These are phyloP conservation scores for Hemiscyllium ocellatum DNA, from an alignment of 2,113 vertebrate species.

Conservation along the genomic window DNA sequence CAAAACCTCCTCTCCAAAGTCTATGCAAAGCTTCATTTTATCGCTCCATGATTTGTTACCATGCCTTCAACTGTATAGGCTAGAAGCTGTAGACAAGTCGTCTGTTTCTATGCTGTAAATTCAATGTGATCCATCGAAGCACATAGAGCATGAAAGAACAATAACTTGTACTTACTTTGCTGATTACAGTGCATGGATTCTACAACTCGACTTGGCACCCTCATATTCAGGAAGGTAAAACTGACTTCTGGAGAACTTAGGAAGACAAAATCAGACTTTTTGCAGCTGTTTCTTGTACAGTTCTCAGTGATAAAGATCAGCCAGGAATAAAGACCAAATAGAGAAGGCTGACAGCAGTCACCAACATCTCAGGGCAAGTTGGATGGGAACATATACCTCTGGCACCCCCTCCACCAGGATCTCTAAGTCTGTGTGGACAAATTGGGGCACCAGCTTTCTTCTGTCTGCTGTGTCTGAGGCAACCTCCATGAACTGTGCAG, in stretches of 20 bases:
- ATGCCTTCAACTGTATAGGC: background rate
- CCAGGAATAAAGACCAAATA: background rate
- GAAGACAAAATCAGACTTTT: background rate
- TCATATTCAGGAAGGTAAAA: background rate
- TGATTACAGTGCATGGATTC: background rate
- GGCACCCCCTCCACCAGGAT: too few relatives aligned
- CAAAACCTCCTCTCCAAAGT: background rate
- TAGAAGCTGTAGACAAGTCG: background rate
- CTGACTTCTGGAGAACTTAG: background rate
- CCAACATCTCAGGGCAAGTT: too few relatives aligned
- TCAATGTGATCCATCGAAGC: background rate
- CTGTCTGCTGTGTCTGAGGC: too few relatives aligned
- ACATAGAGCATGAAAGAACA: background rate
- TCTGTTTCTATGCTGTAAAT: background rate
- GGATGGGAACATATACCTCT: too few relatives aligned
- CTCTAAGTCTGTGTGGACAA: too few relatives aligned
- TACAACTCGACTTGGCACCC: background rate
- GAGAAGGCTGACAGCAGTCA: background rate
- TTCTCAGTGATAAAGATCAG: background rate
- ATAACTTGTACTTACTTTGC: background rate
- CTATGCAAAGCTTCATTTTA: background rate
- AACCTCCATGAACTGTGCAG: too few relatives aligned
- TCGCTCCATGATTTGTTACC: background rate
- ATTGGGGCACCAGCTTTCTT: too few relatives aligned
- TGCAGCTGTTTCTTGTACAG: background rate